phyloP scores from a whole-genome alignment of 2,888 invertebrate species.

The Megastigmus dorsalis region DNA sequence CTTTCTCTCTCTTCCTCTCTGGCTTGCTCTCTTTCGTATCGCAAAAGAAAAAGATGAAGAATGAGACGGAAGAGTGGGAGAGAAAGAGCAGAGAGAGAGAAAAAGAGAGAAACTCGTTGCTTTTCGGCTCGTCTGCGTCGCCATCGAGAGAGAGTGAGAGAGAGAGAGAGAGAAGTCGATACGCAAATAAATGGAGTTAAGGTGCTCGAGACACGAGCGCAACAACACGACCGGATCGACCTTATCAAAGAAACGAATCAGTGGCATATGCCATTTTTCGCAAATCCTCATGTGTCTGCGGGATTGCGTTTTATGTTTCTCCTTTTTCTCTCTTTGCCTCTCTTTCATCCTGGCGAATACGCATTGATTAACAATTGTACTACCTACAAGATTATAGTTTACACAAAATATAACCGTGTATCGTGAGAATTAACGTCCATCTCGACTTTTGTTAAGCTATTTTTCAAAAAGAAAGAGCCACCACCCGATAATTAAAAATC shows the following conservation, averaged over 20 bases:
- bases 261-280: slow-evolving; percentile 18
- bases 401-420: too few species aligned
- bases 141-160: slow-evolving; percentile 41
- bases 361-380: too few species aligned
- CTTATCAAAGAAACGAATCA: slow-evolving; percentile 32
- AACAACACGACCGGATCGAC: slow-evolving; percentile 30
- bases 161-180: slow-evolving; percentile 57
- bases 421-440: too few species aligned
- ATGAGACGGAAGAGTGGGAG: background rate
- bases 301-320: background rate
- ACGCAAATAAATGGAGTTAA: slow-evolving; percentile 58
- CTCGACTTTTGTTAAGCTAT: too few species aligned
- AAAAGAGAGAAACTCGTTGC: slow-evolving; percentile 13
- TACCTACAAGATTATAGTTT: too few species aligned
- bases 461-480: too few species aligned
- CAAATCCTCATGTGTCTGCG: too few species aligned
- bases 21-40: too few species aligned
- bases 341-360: too few species aligned
- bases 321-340: too few species aligned
- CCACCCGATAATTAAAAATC: background rate
- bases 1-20: slow-evolving; percentile 7
- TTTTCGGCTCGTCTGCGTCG: slow-evolving; percentile 42
- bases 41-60: slow-evolving; percentile 11
- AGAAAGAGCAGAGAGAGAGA: background rate
- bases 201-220: slow-evolving; percentile 16